phyloP scores from a whole-genome alignment of 2,888 invertebrate species.

The Augiades crinisus region DNA sequence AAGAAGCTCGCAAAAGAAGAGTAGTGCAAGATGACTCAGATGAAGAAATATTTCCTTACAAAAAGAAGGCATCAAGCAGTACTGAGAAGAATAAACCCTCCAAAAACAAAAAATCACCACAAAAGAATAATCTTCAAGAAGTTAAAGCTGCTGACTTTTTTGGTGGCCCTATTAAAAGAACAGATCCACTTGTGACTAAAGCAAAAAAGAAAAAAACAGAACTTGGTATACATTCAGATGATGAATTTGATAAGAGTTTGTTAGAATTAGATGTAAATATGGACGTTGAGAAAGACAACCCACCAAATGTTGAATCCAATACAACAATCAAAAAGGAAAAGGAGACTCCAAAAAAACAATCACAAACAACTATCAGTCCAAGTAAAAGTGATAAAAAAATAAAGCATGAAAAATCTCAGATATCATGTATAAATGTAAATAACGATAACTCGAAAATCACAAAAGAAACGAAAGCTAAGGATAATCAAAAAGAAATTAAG shows the following conservation, averaged over 20 bases:
- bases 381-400: slow-evolving; percentile 12
- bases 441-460: too few relatives aligned
- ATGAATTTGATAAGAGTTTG: slow-evolving; percentile 86
- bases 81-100: slow-evolving; percentile 39
- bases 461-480: slow-evolving; percentile 23
- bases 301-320: neutral
- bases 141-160: slow-evolving; percentile 81
- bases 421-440: too few relatives aligned
- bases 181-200: slow-evolving; percentile 65
- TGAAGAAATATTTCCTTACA: slow-evolving; percentile 48
- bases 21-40: slow-evolving; percentile 62
- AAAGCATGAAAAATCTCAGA: slow-evolving; percentile 26
- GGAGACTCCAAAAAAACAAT: slow-evolving; percentile 3
- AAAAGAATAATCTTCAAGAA: slow-evolving; percentile 52
- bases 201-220: slow-evolving; percentile 69
- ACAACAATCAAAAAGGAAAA: slow-evolving; percentile 1
- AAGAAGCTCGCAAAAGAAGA: slow-evolving; percentile 51
- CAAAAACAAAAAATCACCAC: slow-evolving; percentile 40
- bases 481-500: slow-evolving; percentile 22
- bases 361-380: neutral
- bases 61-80: slow-evolving; percentile 42
- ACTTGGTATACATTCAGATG: slow-evolving; percentile 83
- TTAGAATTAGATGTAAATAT: slow-evolving; percentile 82
- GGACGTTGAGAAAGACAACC: slow-evolving; percentile 34
- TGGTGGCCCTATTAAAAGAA: slow-evolving; percentile 82